These are phyloP conservation scores for Conus betulinus DNA, from an alignment of 1,140 invertebrate species.

Conservation along the genomic window DNA sequence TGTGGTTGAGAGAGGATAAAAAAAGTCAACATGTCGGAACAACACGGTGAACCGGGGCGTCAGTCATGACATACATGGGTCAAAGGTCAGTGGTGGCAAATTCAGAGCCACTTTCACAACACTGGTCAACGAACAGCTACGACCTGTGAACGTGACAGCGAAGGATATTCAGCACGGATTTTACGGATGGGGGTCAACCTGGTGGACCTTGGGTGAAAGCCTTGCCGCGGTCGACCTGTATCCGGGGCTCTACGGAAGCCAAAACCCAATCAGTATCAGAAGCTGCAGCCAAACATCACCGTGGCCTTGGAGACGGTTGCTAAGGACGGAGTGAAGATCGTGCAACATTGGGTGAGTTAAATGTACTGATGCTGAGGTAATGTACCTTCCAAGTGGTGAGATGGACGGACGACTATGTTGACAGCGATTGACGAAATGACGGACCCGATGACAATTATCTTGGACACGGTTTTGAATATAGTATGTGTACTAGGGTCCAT, in stretches of 20 bases:
- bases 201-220: constrained; percentile 92
- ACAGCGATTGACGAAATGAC: no score
- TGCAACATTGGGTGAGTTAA: constrained; percentile 95
- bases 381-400: no score
- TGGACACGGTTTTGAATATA: no score
- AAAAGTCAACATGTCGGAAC: neutral
- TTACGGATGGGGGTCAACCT: constrained; percentile 92
- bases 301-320: constrained; percentile 94
- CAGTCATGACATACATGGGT: constrained; percentile 21
- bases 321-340: constrained; percentile 95
- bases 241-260: constrained; percentile 40
- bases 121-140: constrained; percentile 97
- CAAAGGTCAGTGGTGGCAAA: constrained; percentile 83
- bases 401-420: no score
- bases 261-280: constrained; percentile 83
- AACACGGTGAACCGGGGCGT: neutral
- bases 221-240: constrained; percentile 81
- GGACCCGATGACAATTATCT: no score
- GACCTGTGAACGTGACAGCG: constrained; percentile 22
- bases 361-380: no score
- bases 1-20: no score
- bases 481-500: no score
- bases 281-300: constrained; percentile 96
- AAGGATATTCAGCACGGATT: constrained; percentile 88
- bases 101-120: constrained; percentile 98